phyloP scores from a whole-genome alignment of 2,797 vertebrate species.

The Threskiornis aethiopicus region DNA sequence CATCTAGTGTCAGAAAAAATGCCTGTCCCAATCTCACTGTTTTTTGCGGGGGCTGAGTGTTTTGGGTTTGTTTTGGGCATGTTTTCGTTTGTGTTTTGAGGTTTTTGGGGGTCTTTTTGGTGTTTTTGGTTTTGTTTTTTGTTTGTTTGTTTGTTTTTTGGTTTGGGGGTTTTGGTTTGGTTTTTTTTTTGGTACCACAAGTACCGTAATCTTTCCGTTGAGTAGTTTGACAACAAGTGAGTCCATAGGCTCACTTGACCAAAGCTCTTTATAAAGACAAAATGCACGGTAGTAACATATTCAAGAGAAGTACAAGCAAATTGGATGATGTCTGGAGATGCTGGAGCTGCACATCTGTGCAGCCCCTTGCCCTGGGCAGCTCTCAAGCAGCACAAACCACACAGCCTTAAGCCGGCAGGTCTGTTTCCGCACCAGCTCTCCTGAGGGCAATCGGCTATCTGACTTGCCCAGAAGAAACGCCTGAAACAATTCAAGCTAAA shows the following conservation, averaged over 20 bases:
- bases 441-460: neutral
- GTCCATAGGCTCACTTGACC: neutral
- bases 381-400: neutral
- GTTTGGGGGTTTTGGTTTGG: too few relatives aligned
- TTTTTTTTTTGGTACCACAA: neutral
- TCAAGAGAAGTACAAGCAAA: neutral
- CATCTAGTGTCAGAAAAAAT: neutral
- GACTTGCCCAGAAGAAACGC: neutral
- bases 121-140: too few relatives aligned
- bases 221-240: neutral
- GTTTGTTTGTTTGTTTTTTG: too few relatives aligned
- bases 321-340: neutral
- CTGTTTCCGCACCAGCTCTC: neutral
- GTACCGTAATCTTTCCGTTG: neutral
- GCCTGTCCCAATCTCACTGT: fast-evolving
- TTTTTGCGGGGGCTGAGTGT: too few relatives aligned
- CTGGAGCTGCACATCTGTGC: neutral
- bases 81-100: too few relatives aligned
- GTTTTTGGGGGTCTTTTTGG: too few relatives aligned
- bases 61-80: too few relatives aligned
- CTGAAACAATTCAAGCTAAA: neutral
- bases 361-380: neutral
- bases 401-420: neutral
- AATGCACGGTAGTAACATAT: neutral
- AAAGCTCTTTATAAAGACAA: neutral